These are phyloP conservation scores for Gambusia holbrooki DNA, from an alignment of 2,113 vertebrate genomes.

Conservation along the genomic window DNA sequence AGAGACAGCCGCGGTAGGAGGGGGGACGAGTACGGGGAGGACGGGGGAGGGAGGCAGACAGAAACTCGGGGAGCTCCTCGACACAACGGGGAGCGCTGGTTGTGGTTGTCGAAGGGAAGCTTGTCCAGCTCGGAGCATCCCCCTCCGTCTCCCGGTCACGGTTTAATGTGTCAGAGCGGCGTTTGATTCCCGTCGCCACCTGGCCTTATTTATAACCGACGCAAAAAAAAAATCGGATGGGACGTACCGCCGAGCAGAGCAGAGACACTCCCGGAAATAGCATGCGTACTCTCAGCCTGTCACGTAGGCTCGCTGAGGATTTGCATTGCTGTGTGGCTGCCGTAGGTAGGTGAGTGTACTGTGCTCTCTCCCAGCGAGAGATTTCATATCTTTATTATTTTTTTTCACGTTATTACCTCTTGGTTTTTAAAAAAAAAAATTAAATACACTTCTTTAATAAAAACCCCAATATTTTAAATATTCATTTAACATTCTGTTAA, in stretches of 20 bases:
- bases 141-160: background rate
- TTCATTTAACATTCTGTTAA: background rate
- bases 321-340: conserved; percentile 55
- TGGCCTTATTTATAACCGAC: conserved; percentile 47
- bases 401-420: background rate
- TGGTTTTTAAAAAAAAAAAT: background rate
- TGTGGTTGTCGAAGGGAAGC: conserved; percentile 6
- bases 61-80: conserved; percentile 7
- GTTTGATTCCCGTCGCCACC: background rate
- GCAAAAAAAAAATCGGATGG: conserved; percentile 31
- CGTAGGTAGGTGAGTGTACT: conserved; percentile 47
- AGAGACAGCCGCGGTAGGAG: conserved; percentile 5
- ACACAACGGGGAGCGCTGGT: conserved; percentile 14
- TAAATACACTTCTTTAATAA: no score
- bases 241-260: conserved; percentile 28
- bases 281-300: conserved; percentile 72
- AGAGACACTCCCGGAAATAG: conserved; percentile 76
- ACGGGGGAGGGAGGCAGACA: conserved; percentile 13
- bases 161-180: conserved; percentile 3
- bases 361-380: background rate
- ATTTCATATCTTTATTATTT: background rate
- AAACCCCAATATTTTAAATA: background rate
- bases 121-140: conserved; percentile 11
- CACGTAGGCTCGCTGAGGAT: conserved; percentile 74
- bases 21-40: conserved; percentile 1